These are phyloP conservation scores for Cirrhinus mrigala DNA, from an alignment of 2,797 vertebrate species.

Conservation along the genomic window DNA sequence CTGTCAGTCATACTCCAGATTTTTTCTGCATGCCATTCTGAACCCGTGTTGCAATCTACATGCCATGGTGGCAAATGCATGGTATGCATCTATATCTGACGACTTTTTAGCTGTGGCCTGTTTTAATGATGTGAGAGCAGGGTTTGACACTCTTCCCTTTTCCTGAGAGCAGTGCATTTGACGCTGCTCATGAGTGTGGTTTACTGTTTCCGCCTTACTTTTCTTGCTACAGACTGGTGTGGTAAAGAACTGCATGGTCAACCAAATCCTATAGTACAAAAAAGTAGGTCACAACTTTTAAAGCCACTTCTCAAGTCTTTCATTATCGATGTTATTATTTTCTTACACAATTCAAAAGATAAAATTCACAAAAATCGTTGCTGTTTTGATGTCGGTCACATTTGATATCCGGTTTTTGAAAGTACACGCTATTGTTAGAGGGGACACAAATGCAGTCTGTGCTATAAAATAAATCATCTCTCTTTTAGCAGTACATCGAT, in stretches of 20 bases:
- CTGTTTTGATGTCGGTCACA: conserved; percentile 6
- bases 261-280: conserved; percentile 22
- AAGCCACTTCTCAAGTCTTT: conserved; percentile 7
- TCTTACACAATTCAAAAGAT: neutral
- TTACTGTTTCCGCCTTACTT: conserved; percentile 56
- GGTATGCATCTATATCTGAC: neutral
- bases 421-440: neutral
- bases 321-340: neutral
- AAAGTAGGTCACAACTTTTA: conserved; percentile 24
- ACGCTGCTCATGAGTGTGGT: conserved; percentile 46
- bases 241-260: conserved; percentile 48
- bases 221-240: conserved; percentile 22
- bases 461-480: neutral
- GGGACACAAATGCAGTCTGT: neutral
- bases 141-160: conserved; percentile 28
- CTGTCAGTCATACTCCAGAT: conserved; percentile 20
- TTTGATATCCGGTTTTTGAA: neutral
- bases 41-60: neutral
- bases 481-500: conserved; percentile 13
- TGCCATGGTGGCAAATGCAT: neutral
- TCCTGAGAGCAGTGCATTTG: conserved; percentile 50
- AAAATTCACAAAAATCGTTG: neutral
- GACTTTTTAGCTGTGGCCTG: neutral
- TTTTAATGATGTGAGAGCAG: conserved; percentile 5
- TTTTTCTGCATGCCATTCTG: conserved; percentile 39